A percentile compares a stretch with the other conserved stretches of the same genome.
Conservation (phyloP, 2,113 vertebrate genomes). For the Salvelinus namaycush region DNA sequence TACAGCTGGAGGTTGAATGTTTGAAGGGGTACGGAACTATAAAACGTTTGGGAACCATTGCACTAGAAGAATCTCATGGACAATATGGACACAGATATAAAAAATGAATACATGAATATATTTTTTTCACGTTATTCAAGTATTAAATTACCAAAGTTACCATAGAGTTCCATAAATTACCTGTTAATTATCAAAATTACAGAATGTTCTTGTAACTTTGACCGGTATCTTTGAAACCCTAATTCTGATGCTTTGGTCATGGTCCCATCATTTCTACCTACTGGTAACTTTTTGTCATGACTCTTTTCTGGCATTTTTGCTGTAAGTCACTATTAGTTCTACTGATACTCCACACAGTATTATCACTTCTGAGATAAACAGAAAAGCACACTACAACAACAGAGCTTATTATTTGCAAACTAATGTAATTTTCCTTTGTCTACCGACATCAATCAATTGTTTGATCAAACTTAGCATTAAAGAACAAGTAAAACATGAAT, state of each 20-base stretch:
- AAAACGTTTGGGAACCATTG: no score
- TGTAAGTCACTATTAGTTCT: background rate
- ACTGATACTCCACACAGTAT: background rate
- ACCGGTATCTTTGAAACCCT: slow-evolving; percentile 19
- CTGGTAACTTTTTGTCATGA: background rate
- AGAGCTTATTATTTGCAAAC: no score
- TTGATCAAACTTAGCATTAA: background rate
- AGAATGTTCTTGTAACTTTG: slow-evolving; percentile 14
- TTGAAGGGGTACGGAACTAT: no score
- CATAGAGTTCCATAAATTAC: background rate
- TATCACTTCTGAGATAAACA: no score
- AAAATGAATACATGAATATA: no score
- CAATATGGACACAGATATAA: no score
- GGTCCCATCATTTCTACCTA: background rate
- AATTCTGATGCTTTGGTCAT: slow-evolving; percentile 17
- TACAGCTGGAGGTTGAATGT: no score
- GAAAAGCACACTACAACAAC: no score
- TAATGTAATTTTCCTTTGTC: background rate
- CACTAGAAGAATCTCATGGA: no score
- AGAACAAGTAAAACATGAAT: background rate
- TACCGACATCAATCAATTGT: background rate
- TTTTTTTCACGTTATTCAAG: no score
- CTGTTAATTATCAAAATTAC: slow-evolving; percentile 22
- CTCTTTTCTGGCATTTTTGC: no score
- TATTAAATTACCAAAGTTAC: no score